Evolutionary conservation across 2,797 vertebrate species (phyloP).

Genomic region (Eupleurogrammus muticus): DNA sequence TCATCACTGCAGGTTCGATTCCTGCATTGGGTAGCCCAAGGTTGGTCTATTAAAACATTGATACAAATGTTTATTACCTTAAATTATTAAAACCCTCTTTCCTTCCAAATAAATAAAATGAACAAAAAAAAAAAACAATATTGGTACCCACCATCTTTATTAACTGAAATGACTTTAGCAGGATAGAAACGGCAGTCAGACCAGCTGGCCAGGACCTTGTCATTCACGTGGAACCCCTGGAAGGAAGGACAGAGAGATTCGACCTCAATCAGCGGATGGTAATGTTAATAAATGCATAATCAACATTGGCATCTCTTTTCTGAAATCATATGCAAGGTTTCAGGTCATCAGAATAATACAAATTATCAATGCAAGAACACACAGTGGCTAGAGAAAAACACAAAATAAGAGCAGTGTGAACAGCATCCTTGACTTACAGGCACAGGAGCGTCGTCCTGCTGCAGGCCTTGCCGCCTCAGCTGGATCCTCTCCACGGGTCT

Average conservation of each 20-base stretch:
- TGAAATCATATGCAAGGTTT: not conserved
- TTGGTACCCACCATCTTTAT: slow-evolving; percentile 90
- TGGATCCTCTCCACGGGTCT: slow-evolving; percentile 96
- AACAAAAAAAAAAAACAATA: no score
- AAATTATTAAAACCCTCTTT: slow-evolving; percentile 44
- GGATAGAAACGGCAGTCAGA: slow-evolving; percentile 97
- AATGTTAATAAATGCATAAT: no score
- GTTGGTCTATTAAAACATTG: not conserved
- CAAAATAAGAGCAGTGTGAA: not conserved
- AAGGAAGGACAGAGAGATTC: slow-evolving; percentile 28
- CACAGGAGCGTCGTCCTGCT: slow-evolving; percentile 62
- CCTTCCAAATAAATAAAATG: no score
- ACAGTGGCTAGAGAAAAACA: not conserved
- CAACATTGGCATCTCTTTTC: no score
- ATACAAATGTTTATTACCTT: not conserved
- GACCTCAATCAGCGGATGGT: not conserved
- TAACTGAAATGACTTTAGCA: slow-evolving; percentile 93
- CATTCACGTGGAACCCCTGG: slow-evolving; percentile 93
- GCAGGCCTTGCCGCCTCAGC: slow-evolving; percentile 85
- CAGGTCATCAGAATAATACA: not conserved
- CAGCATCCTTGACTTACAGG: slow-evolving; percentile 67
- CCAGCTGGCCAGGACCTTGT: slow-evolving; percentile 96
- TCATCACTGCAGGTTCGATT: no score
- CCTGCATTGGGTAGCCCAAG: no score
- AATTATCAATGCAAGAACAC: not conserved